These are phyloP conservation scores for Gallinago solitaria DNA, from an alignment of 2,797 vertebrate species.

Conservation along the genomic window DNA sequence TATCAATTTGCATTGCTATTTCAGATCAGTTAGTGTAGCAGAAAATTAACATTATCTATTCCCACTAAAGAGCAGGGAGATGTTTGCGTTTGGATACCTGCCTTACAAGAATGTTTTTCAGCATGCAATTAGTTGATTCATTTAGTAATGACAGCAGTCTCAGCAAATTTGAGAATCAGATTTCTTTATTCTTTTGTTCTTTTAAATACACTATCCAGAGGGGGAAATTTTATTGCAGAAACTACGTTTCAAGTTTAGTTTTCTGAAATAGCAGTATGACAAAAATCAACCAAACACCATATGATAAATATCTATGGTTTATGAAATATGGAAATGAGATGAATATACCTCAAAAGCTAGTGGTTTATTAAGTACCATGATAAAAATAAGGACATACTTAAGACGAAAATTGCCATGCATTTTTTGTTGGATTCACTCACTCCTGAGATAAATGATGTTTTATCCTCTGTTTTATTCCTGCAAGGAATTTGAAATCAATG, in stretches of 20 bases:
- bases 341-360: not conserved
- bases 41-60: not conserved
- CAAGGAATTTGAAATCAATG: not conserved
- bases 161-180: not conserved
- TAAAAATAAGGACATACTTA: not conserved
- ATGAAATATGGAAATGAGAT: not conserved
- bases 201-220: not conserved
- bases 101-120: not conserved
- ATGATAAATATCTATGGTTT: not conserved
- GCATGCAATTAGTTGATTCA: not conserved
- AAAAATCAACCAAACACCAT: not conserved
- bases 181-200: not conserved
- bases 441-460: not conserved
- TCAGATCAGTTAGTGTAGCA: not conserved
- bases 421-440: not conserved
- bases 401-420: not conserved
- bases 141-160: not conserved
- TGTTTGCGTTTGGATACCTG: not conserved
- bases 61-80: not conserved
- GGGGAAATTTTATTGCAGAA: not conserved
- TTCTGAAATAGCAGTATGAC: not conserved
- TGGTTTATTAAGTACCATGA: not conserved
- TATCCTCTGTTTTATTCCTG: not conserved
- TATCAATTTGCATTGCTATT: not conserved
- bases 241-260: not conserved